Percentiles rank a stretch among this genome's conserved stretches.
phyloP scores from a whole-genome alignment of 2,113 vertebrate species.

The Hypocryptadius cinnamomeus region DNA sequence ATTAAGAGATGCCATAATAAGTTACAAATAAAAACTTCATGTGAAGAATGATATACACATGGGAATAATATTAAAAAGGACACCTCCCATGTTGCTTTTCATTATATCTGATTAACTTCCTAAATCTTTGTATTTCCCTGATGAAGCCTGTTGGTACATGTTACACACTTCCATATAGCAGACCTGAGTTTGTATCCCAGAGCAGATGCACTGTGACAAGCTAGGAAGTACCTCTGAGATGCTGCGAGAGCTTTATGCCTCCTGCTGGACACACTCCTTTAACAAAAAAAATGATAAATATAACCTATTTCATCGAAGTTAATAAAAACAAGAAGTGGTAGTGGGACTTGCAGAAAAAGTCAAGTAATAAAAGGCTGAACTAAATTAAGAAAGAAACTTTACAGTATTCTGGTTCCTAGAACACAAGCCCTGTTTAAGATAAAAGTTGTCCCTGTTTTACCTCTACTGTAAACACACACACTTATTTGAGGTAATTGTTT shows the following conservation, averaged over 20 bases:
- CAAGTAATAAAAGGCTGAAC: not conserved
- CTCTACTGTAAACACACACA: not conserved
- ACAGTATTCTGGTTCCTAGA: not conserved
- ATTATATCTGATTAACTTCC: not conserved
- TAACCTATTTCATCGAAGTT: not conserved
- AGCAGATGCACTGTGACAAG: not conserved
- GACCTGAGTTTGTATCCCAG: not conserved
- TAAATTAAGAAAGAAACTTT: not conserved
- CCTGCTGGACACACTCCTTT: not conserved
- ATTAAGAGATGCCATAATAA: not conserved
- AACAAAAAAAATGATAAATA: not conserved
- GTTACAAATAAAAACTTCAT: not conserved
- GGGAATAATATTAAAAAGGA: not conserved
- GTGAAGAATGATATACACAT: not conserved
- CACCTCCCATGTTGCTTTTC: not conserved
- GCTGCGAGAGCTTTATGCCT: not conserved
- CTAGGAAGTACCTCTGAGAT: not conserved
- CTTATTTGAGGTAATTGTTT: not conserved
- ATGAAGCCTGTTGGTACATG: not conserved
- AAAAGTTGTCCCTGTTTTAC: not conserved
- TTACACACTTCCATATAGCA: not conserved
- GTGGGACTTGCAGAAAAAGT: not conserved
- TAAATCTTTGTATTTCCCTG: not conserved
- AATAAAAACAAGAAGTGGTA: not conserved
- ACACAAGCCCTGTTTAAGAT: not conserved